phyloP scores from a whole-genome alignment of 1,140 invertebrate species.

The Ceratosolen fusciceps region DNA sequence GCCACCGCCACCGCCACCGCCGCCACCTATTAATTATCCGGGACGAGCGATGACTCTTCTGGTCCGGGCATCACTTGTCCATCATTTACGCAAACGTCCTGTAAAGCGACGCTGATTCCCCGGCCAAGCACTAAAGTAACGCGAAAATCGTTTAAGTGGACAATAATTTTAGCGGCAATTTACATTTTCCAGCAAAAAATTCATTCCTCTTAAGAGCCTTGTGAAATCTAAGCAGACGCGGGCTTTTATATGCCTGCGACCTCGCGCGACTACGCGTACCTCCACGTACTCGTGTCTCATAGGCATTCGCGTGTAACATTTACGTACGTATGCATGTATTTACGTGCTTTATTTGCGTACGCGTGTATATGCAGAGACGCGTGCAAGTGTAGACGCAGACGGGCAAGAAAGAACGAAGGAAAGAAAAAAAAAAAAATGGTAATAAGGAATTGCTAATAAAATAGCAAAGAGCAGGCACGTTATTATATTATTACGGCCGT shows the following conservation, averaged over 20 bases:
- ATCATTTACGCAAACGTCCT: too few relatives aligned
- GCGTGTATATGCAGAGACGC: background rate
- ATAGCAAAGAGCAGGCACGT: background rate
- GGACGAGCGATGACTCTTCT: too few relatives aligned
- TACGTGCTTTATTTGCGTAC: too few relatives aligned
- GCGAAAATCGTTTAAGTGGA: background rate
- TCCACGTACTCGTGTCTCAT: too few relatives aligned
- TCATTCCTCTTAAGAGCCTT: background rate
- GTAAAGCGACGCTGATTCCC: background rate
- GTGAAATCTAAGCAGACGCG: conserved; percentile 4
- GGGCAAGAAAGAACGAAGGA: background rate
- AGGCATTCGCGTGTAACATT: too few relatives aligned
- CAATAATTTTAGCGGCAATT: background rate
- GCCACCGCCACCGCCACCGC: too few relatives aligned
- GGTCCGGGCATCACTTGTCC: too few relatives aligned
- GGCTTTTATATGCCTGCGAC: background rate
- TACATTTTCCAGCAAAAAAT: conserved; percentile 8
- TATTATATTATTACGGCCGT: background rate
- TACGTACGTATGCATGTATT: too few relatives aligned
- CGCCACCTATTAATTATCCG: too few relatives aligned
- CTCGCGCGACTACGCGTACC: too few relatives aligned
- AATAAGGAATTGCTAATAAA: conserved; percentile 8
- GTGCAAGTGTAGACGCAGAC: background rate
- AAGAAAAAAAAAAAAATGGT: background rate
- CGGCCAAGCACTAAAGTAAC: background rate